phyloP scores from a whole-genome alignment of 2,888 invertebrate species.

The Hydriomena furcata region DNA sequence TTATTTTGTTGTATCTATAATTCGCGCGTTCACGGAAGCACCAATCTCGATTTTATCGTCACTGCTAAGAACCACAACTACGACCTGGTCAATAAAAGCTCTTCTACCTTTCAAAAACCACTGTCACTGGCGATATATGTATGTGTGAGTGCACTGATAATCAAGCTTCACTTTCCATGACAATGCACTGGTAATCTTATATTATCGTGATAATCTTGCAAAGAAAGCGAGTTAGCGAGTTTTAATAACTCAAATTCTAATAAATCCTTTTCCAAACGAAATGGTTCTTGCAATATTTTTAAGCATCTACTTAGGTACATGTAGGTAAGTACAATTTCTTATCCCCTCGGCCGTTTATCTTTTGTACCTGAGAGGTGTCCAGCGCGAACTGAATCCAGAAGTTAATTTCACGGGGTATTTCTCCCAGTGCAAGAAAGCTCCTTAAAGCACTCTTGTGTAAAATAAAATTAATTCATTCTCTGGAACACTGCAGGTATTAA shows the following conservation, averaged over 20 bases:
- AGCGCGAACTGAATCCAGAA: constrained; percentile 67
- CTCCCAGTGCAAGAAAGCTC: constrained; percentile 61
- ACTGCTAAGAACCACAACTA: no score
- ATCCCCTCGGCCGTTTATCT: constrained; percentile 64
- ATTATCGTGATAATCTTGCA: background rate
- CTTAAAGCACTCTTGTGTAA: constrained; percentile 69
- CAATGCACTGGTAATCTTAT: no score
- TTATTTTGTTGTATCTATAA: no score
- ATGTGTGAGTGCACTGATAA: no score
- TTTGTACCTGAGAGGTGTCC: constrained; percentile 73
- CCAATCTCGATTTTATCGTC: no score
- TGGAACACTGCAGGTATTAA: constrained; percentile 46
- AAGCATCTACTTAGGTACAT: constrained; percentile 39
- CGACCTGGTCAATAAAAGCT: no score
- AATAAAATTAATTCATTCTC: constrained; percentile 70
- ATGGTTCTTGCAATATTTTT: constrained; percentile 14
- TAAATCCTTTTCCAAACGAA: constrained; percentile 3
- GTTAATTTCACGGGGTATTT: constrained; percentile 81
- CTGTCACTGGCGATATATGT: no score
- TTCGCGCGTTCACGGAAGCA: no score
- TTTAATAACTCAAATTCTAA: background rate
- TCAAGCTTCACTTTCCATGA: no score
- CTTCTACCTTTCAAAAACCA: no score
- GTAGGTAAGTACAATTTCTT: constrained; percentile 43
- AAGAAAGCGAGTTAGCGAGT: background rate